Evolutionary conservation across 1,140 invertebrate species (phyloP).

Genomic region (Drosophila miranda): DNA sequence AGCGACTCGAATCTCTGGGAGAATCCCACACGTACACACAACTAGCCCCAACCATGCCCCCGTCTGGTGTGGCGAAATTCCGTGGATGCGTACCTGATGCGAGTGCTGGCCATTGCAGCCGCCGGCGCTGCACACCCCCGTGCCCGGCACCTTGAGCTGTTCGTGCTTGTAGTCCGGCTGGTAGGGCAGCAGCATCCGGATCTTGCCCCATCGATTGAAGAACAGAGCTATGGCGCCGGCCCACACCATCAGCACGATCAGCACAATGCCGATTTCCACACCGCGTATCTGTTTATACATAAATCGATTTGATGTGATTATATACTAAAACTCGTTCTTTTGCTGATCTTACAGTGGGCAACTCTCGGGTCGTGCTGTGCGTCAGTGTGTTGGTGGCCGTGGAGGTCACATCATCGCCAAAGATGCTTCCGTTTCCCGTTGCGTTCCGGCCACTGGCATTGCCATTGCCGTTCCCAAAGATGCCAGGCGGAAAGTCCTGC

Average conservation of each 20-base stretch:
- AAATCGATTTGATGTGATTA: background rate
- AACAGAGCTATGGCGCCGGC: constrained; percentile 93
- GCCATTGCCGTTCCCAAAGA: constrained; percentile 82
- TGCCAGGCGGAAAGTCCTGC: constrained; percentile 84
- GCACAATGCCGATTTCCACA: constrained; percentile 93
- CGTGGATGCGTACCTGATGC: constrained; percentile 73
- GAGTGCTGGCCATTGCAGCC: constrained; percentile 84
- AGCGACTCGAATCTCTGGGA: background rate
- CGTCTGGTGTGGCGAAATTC: background rate
- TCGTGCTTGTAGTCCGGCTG: constrained; percentile 95
- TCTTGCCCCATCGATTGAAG: constrained; percentile 96
- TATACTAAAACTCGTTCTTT: background rate
- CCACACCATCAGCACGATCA: constrained; percentile 93
- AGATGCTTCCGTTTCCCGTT: constrained; percentile 79
- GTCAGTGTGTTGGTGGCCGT: constrained; percentile 79
- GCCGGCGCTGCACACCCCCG: constrained; percentile 87
- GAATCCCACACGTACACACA: constrained; percentile 12
- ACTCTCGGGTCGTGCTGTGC: constrained; percentile 83
- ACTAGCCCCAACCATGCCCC: constrained; percentile 3
- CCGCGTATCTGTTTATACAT: constrained; percentile 88
- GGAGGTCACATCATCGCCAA: constrained; percentile 75
- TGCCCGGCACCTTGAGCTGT: constrained; percentile 90
- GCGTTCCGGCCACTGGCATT: constrained; percentile 80
- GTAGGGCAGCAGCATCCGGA: constrained; percentile 95
- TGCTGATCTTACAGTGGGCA: constrained; percentile 69